Evolutionary conservation across 1,140 invertebrate genomes (phyloP).

Genomic region (Drosophila cardini): DNA sequence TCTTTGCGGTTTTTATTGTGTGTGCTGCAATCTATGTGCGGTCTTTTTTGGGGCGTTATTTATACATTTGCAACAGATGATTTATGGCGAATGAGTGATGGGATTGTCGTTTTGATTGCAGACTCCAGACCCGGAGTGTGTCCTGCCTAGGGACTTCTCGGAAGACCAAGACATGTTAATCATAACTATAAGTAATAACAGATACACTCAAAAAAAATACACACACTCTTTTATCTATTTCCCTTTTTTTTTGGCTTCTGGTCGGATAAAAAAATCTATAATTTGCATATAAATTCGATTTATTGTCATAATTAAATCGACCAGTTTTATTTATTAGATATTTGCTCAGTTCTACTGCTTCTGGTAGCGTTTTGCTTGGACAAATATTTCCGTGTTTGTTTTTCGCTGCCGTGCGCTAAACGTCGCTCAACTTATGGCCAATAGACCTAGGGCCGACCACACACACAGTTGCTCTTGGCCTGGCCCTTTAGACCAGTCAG

Average conservation of each 20-base stretch:
- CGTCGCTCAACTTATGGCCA: constrained; percentile 5
- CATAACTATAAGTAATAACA: constrained; percentile 54
- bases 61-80: constrained; percentile 58
- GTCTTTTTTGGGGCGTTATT: constrained; percentile 53
- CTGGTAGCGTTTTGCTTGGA: constrained; percentile 13
- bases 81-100: constrained; percentile 57
- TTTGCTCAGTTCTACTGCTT: constrained; percentile 51
- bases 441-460: constrained; percentile 24
- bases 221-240: constrained; percentile 56
- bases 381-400: constrained; percentile 69
- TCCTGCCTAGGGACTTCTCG: constrained; percentile 21
- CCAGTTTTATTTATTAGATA: constrained; percentile 75
- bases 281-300: constrained; percentile 77
- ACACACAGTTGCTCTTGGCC: not conserved
- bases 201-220: constrained; percentile 31
- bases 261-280: constrained; percentile 39
- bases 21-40: constrained; percentile 59
- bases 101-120: constrained; percentile 43
- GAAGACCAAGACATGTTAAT: constrained; percentile 25
- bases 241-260: constrained; percentile 37
- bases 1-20: constrained; percentile 54
- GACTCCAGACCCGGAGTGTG: constrained; percentile 1
- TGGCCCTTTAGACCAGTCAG: not conserved
- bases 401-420: constrained; percentile 38
- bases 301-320: constrained; percentile 77